Conservation (phyloP, 2,113 vertebrate species). For the Zosterops japonicus region DNA sequence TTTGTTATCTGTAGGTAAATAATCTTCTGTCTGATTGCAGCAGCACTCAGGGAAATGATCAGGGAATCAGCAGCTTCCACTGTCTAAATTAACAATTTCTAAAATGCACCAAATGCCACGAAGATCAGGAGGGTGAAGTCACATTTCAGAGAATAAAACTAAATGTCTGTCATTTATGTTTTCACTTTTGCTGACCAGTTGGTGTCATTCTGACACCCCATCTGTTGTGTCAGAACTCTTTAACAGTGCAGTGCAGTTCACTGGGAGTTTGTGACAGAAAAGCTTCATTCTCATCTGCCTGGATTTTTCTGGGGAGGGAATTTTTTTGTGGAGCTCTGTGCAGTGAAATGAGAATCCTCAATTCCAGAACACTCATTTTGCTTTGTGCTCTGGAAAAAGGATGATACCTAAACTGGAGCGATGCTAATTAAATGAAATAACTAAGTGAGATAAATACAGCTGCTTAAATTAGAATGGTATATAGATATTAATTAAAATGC, state of each 20-base stretch:
- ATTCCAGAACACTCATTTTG: background rate
- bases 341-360: background rate
- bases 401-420: background rate
- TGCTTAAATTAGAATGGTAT: background rate
- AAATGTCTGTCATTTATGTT: slow-evolving; percentile 22
- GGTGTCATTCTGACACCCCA: slow-evolving; percentile 50
- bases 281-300: slow-evolving; percentile 14
- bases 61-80: background rate
- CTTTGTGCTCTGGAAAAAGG: background rate
- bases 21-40: background rate
- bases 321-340: background rate
- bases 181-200: slow-evolving; percentile 19
- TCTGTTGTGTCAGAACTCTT: slow-evolving; percentile 65
- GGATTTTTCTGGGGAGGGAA: background rate
- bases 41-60: background rate
- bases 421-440: background rate
- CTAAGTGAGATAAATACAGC: background rate
- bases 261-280: slow-evolving; percentile 23
- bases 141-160: slow-evolving; percentile 47
- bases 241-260: slow-evolving; percentile 15
- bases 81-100: slow-evolving; percentile 42
- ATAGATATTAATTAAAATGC: background rate
- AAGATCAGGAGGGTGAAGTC: slow-evolving; percentile 42
- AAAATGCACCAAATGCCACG: slow-evolving; percentile 25
- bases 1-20: slow-evolving; percentile 4